Conservation (phyloP, 2,888 invertebrate species). For the Meandrusa payeni region DNA sequence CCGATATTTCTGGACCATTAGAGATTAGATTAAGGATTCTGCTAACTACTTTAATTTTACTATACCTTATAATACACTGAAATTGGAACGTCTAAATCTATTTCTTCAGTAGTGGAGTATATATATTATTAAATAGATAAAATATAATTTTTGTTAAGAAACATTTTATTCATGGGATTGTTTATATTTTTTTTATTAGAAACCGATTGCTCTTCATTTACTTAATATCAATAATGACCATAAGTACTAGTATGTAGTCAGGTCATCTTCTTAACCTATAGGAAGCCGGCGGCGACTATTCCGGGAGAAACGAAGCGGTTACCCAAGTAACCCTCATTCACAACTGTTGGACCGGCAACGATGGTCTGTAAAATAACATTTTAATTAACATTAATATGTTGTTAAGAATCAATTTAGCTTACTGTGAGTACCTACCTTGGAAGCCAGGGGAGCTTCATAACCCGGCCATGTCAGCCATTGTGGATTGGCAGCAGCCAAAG, state of each 20-base stretch:
- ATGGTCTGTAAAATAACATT: conserved; percentile 47
- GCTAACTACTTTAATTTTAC: too few relatives aligned
- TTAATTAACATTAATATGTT: too few relatives aligned
- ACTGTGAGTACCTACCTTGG: conserved; percentile 43
- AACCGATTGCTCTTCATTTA: conserved; percentile 7
- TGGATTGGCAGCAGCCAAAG: conserved; percentile 63
- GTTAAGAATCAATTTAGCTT: conserved; percentile 6
- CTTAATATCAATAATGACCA: too few relatives aligned
- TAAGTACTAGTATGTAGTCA: not conserved
- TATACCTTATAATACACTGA: too few relatives aligned
- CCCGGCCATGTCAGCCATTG: conserved; percentile 51
- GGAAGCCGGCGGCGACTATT: conserved; percentile 41
- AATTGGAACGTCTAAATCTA: too few relatives aligned
- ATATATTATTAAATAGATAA: too few relatives aligned
- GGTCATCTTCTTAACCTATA: conserved; percentile 18
- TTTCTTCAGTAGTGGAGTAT: too few relatives aligned
- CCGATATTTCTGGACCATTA: too few relatives aligned
- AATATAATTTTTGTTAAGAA: too few relatives aligned
- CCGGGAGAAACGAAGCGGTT: conserved; percentile 42
- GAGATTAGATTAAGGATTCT: too few relatives aligned
- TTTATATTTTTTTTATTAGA: not conserved
- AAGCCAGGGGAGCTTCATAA: conserved; percentile 34
- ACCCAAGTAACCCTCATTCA: conserved; percentile 45
- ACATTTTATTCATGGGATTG: too few relatives aligned
- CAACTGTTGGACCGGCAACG: conserved; percentile 66